These are phyloP conservation scores for Spea hammondii DNA, from an alignment of 2,797 vertebrate species.

Conservation along the genomic window DNA sequence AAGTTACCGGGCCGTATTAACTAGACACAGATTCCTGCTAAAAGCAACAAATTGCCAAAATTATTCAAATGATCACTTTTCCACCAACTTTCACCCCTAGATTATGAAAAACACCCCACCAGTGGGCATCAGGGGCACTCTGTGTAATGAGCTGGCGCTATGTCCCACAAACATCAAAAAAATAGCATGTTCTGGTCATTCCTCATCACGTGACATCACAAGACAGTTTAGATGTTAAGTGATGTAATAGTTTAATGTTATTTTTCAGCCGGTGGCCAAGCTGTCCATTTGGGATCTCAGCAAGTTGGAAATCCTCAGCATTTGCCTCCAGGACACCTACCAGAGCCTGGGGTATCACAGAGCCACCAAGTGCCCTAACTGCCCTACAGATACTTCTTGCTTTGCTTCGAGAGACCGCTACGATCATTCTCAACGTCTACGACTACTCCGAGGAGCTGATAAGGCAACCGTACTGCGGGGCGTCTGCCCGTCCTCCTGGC, in stretches of 20 bases:
- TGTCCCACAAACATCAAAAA: too few species aligned
- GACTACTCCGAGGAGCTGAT: too few species aligned
- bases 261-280: slow-evolving; percentile 59
- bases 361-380: slow-evolving; percentile 16
- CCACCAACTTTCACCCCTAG: too few species aligned
- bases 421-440: too few species aligned
- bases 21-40: too few species aligned
- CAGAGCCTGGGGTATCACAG: slow-evolving; percentile 22
- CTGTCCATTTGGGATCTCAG: slow-evolving; percentile 56
- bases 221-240: neutral
- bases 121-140: neutral
- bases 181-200: neutral
- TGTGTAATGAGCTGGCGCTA: too few species aligned
- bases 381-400: neutral
- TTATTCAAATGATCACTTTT: neutral
- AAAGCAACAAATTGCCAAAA: too few species aligned
- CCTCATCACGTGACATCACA: neutral
- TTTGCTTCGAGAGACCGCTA: too few species aligned
- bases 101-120: neutral
- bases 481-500: too few species aligned
- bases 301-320: slow-evolving; percentile 55
- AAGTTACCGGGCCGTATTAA: too few species aligned
- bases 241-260: slow-evolving; percentile 25
- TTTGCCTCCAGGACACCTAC: slow-evolving; percentile 60
- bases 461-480: too few species aligned